Evolutionary conservation across 2,113 vertebrate genomes (phyloP).

Genomic region (Coryphaenoides rupestris): DNA sequence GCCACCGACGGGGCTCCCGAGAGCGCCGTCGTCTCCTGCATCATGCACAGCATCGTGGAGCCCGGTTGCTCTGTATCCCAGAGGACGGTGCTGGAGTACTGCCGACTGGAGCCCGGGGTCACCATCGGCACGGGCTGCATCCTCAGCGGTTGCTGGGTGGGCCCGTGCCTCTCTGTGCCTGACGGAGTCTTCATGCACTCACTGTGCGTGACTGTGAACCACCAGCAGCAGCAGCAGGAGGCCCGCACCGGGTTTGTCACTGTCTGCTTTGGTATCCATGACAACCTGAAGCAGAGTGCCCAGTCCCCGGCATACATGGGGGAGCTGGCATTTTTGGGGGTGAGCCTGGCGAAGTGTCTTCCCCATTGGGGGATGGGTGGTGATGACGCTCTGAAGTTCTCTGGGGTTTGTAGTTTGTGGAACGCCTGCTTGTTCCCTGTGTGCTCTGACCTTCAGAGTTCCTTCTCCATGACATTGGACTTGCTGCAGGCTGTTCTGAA

Average conservation of each 20-base stretch:
- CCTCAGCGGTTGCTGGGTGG: constrained; percentile 76
- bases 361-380: constrained; percentile 72
- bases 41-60: constrained; percentile 81
- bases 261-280: constrained; percentile 76
- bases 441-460: constrained; percentile 71
- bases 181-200: constrained; percentile 79
- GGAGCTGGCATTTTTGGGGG: constrained; percentile 72
- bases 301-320: constrained; percentile 45
- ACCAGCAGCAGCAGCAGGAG: constrained; percentile 20
- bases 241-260: constrained; percentile 69
- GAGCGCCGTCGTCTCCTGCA: constrained; percentile 54
- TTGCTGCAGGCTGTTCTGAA: constrained; percentile 76
- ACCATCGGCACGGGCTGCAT: constrained; percentile 76
- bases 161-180: constrained; percentile 63
- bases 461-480: constrained; percentile 70
- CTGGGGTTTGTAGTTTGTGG: constrained; percentile 81
- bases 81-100: constrained; percentile 84
- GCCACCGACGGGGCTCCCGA: constrained; percentile 7
- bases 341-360: constrained; percentile 70
- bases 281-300: constrained; percentile 79
- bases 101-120: constrained; percentile 72
- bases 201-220: constrained; percentile 74
- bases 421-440: constrained; percentile 83
- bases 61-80: constrained; percentile 65
- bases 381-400: constrained; percentile 73